phyloP scores from a whole-genome alignment of 2,113 vertebrate species.

The Hemiscyllium ocellatum region DNA sequence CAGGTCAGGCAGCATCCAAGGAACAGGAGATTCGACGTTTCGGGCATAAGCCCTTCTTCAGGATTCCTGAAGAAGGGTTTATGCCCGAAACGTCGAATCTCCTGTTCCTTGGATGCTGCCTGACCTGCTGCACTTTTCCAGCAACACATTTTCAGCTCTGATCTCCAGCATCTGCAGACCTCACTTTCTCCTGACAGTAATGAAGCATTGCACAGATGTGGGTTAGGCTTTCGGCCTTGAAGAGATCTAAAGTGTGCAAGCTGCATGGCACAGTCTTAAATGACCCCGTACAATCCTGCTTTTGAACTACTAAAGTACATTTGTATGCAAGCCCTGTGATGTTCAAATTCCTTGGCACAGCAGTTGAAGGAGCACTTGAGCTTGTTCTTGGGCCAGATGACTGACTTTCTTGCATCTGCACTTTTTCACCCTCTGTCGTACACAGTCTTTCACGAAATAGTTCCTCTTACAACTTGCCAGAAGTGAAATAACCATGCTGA shows the following conservation, averaged over 20 bases:
- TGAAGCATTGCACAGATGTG: not conserved
- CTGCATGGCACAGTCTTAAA: not conserved
- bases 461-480: not conserved
- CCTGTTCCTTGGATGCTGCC: too few species aligned
- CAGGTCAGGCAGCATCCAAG: too few species aligned
- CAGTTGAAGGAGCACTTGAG: not conserved
- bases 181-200: too few species aligned
- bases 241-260: not conserved
- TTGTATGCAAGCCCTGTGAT: not conserved
- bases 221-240: not conserved
- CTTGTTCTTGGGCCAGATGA: not conserved
- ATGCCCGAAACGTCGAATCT: too few species aligned
- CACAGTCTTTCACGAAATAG: not conserved
- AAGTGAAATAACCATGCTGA: constrained; percentile 13
- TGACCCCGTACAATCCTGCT: not conserved
- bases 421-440: not conserved
- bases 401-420: not conserved
- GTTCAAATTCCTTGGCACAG: constrained; percentile 1
- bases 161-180: too few species aligned
- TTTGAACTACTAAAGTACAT: not conserved
- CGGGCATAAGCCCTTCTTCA: too few species aligned
- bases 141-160: too few species aligned
- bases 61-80: too few species aligned
- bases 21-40: too few species aligned
- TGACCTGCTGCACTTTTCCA: too few species aligned